Evolutionary conservation across 2,797 vertebrate species (phyloP), one percentile per base, ranked within the genome.

Genomic region (Parauchenoglanis ngamensis): DNA sequence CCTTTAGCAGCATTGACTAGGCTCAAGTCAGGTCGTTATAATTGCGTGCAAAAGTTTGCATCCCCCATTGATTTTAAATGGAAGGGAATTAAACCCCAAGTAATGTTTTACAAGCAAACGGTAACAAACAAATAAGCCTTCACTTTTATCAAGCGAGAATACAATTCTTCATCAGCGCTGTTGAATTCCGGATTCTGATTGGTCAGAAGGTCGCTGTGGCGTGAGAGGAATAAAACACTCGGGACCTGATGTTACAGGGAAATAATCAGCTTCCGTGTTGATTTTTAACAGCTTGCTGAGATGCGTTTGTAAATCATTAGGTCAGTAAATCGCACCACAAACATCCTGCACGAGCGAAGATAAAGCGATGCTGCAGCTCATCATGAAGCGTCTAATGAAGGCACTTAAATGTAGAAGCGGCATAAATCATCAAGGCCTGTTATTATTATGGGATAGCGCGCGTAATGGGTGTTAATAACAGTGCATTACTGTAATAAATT

Each of bases 401-500:
- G 28, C 79, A 31, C 31, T 87, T 75, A 79, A 78, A 11, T 46
- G 49, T 28, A 23, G 28, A 40, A 35, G 6, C 25, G 52, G 57
- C 57, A 73, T 77, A 77, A 89, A 57, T 61, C 67, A 67, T 31
- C n/a, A 52, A 7, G 52, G 76, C 13, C 21, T 54, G 46, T 85
- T 15, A 31, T 80, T 88, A 46, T 85, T 40, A 79, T 79, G 67
- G 77, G 87, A 85, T 61, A 12, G 1, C 28, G 3, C 17, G 65
- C 5, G 0, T 80, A 54, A 70, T 49, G 65, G 46, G 49, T 63
- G 61, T 49, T 88, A 85, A 73, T 73, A 73, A 57, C 54, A 59
- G 83, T 49, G 76, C 76, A 88, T 88, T 88, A 80, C 56, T 78
- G 44, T 72, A 63, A 88, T 88, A 72, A 85, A 88, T 84, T 63